Percentiles rank a stretch among this genome's conserved stretches.
These are phyloP conservation scores for Hydractinia echinata DNA, from an alignment of 30 jellyfish, hydroid and myxozoan species.

Conservation along the genomic window DNA sequence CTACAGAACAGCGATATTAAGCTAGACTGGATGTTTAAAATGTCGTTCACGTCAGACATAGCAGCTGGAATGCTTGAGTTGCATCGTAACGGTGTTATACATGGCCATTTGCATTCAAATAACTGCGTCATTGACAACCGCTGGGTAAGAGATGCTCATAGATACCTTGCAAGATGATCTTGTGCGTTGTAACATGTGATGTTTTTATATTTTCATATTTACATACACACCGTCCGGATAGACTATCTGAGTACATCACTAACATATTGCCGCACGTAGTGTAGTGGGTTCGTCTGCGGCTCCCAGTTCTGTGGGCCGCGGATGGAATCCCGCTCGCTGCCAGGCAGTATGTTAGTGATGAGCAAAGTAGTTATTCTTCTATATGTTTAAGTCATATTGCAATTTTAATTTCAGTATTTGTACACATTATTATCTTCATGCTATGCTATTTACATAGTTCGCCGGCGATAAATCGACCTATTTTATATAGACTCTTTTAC, in stretches of 20 bases:
- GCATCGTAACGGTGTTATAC: conserved; percentile 88
- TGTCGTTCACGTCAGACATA: conserved; percentile 80
- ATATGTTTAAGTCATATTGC: no score
- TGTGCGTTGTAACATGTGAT: neutral
- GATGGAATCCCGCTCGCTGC: no score
- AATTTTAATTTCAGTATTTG: neutral
- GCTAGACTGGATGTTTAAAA: conserved; percentile 78
- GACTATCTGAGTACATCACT: no score
- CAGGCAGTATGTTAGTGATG: no score
- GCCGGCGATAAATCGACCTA: no score
- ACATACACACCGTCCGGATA: neutral
- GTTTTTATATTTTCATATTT: neutral
- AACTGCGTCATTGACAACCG: conserved; percentile 92
- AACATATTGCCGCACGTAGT: no score
- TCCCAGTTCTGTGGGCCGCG: no score
- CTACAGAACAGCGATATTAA: conserved; percentile 78
- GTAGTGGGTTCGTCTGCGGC: no score
- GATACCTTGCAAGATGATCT: neutral
- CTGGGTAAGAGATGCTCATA: conserved; percentile 52
- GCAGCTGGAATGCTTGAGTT: conserved; percentile 77
- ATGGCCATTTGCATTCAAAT: conserved; percentile 82
- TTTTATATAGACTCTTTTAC: no score
- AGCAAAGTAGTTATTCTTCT: no score
- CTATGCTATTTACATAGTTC: neutral
- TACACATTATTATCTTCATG: neutral